phyloP scores from a whole-genome alignment of 2,797 vertebrate species.

The Crotalus adamanteus region DNA sequence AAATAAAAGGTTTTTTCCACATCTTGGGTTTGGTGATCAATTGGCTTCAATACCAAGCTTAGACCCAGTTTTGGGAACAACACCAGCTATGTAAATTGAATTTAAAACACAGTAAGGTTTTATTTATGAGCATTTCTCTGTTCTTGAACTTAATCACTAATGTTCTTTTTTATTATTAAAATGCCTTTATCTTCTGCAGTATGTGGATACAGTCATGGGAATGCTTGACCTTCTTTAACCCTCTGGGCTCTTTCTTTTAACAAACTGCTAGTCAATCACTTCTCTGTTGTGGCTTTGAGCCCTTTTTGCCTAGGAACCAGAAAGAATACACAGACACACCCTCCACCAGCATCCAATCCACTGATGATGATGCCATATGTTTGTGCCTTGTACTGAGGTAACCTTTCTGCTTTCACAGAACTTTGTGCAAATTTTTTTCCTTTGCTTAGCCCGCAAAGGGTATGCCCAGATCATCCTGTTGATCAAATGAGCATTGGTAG shows the following conservation, averaged over 20 bases:
- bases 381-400: conserved; percentile 58
- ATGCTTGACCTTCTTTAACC: conserved; percentile 22
- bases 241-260: conserved; percentile 28
- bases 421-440: conserved; percentile 3
- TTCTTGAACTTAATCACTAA: not conserved
- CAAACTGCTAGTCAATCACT: not conserved
- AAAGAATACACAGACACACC: conserved; percentile 40
- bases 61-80: no score
- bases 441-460: not conserved
- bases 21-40: no score
- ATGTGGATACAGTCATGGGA: conserved; percentile 12
- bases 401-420: conserved; percentile 9
- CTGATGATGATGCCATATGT: conserved; percentile 52
- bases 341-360: conserved; percentile 48
- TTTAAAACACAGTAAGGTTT: not conserved
- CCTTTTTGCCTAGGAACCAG: conserved; percentile 46
- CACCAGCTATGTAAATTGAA: conserved; percentile 9
- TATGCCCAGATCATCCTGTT: not conserved
- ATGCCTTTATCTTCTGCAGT: not conserved
- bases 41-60: no score
- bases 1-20: no score
- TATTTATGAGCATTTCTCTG: not conserved
- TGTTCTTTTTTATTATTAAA: not conserved
- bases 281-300: conserved; percentile 45
- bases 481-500: not conserved